phyloP scores from a whole-genome alignment of 1,140 invertebrate species.

The Helicoverpa armigera region DNA sequence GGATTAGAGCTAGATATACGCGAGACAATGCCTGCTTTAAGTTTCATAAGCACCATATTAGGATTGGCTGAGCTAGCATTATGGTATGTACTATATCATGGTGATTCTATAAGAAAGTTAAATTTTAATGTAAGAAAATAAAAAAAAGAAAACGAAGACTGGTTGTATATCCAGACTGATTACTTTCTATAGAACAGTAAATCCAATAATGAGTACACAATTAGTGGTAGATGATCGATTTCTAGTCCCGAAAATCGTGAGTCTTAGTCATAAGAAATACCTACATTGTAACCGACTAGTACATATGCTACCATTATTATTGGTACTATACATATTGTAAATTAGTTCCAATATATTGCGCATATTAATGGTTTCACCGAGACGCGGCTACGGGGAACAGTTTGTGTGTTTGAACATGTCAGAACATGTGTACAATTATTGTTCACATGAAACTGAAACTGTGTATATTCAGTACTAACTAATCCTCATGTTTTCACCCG shows the following conservation, averaged over 20 bases:
- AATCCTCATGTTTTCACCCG: too few species aligned
- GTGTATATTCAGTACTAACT: not conserved
- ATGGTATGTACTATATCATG: not conserved
- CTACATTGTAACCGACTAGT: too few species aligned
- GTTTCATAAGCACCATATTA: constrained; percentile 13
- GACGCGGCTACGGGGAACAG: not conserved
- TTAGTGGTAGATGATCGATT: too few species aligned
- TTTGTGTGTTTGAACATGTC: not conserved
- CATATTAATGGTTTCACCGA: not conserved
- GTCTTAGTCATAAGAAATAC: too few species aligned
- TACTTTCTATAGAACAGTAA: too few species aligned
- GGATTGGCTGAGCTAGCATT: not conserved
- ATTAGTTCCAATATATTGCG: not conserved
- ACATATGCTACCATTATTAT: too few species aligned
- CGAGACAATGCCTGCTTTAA: constrained; percentile 31
- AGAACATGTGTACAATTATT: constrained; percentile 1
- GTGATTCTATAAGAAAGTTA: not conserved
- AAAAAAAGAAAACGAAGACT: too few species aligned
- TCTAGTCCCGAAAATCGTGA: too few species aligned
- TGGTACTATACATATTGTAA: not conserved
- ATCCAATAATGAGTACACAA: too few species aligned
- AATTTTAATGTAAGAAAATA: too few species aligned
- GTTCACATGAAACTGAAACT: constrained; percentile 9
- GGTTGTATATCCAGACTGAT: too few species aligned
- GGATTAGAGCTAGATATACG: constrained; percentile 42